A percentile compares a stretch with the other conserved stretches of the same genome.
Evolutionary conservation across 1,140 invertebrate species (phyloP).

Genomic region (Augochlora pura): DNA sequence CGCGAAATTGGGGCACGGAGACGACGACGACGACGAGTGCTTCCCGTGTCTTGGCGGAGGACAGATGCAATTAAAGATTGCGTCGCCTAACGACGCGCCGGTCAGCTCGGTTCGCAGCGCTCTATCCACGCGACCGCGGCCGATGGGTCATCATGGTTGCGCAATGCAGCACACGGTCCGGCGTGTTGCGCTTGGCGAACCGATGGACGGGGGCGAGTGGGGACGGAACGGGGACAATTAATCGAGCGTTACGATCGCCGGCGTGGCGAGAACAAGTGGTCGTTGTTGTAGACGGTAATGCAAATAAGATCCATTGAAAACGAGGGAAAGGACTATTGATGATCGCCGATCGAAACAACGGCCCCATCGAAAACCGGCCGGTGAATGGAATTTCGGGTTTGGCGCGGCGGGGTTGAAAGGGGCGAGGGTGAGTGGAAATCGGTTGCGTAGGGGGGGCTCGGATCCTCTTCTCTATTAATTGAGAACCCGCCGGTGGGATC

Average conservation of each 20-base stretch:
- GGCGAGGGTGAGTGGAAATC: too few species aligned
- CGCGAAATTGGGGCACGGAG: too few species aligned
- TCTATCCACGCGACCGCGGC: neutral
- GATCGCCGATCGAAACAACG: neutral
- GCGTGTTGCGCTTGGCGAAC: too few species aligned
- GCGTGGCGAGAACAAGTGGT: neutral
- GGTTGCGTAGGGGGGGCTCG: neutral
- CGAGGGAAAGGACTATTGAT: neutral
- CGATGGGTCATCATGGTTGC: neutral
- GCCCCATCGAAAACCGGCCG: neutral
- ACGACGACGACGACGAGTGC: too few species aligned
- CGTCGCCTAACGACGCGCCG: conserved; percentile 41
- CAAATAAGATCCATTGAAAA: conserved; percentile 24
- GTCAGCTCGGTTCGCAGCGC: neutral
- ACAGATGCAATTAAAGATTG: conserved; percentile 41
- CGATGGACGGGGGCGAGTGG: neutral
- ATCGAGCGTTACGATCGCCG: neutral
- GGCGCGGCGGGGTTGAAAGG: too few species aligned
- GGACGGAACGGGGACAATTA: neutral
- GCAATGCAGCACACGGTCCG: neutral
- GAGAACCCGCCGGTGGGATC: conserved; percentile 12
- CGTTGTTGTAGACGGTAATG: conserved; percentile 14
- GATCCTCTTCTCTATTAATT: conserved; percentile 26
- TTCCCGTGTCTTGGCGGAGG: neutral
- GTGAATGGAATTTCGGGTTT: conserved; percentile 27